Conservation (phyloP, 2,888 invertebrate genomes). For the Calameuta filiformis region DNA sequence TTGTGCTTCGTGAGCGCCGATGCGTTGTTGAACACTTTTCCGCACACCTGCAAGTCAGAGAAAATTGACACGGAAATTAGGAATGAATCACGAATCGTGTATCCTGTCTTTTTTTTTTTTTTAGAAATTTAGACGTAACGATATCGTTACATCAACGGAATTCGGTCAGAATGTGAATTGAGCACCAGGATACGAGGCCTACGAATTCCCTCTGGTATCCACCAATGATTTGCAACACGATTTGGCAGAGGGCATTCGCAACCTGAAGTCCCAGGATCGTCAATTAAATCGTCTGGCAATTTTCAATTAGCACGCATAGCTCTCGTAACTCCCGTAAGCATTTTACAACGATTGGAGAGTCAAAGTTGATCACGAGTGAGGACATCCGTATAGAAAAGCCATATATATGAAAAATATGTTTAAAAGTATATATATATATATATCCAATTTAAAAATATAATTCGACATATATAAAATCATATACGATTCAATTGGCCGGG, state of each 20-base stretch:
- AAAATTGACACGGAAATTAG: constrained; percentile 17
- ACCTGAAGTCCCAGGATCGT: neutral
- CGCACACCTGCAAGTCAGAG: constrained; percentile 80
- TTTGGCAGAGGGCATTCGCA: neutral
- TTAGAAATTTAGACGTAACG: neutral
- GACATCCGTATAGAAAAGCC: too few relatives aligned
- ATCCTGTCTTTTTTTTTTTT: neutral
- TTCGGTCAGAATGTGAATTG: neutral
- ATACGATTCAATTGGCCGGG: neutral
- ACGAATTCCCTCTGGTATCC: neutral
- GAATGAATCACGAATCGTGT: too few relatives aligned
- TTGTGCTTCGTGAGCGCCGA: constrained; percentile 97
- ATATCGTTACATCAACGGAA: neutral
- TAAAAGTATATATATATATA: too few relatives aligned
- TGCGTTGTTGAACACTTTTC: constrained; percentile 96
- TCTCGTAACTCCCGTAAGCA: constrained; percentile 32
- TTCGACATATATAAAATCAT: too few relatives aligned
- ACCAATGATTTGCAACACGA: neutral
- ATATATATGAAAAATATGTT: too few relatives aligned
- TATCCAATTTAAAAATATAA: too few relatives aligned
- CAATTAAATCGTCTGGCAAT: constrained; percentile 26
- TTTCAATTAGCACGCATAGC: constrained; percentile 46
- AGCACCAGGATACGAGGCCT: neutral
- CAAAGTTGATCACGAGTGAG: neutral
- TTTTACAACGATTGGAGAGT: neutral